phyloP scores from a whole-genome alignment of 2,797 vertebrate genomes.

The Gephyroberyx darwinii region DNA sequence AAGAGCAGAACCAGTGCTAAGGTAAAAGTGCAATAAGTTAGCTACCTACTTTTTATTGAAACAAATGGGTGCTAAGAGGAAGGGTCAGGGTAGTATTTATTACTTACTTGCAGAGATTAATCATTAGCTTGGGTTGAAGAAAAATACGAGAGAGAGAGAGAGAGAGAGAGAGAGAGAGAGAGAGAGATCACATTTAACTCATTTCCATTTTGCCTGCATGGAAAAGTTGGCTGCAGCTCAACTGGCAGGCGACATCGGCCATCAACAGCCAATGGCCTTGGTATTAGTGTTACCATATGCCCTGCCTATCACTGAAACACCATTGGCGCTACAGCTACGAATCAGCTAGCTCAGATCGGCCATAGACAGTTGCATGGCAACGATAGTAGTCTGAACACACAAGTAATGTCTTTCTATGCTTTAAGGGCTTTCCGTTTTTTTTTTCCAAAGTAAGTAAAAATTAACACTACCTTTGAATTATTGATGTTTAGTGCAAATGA shows the following conservation, averaged over 20 bases:
- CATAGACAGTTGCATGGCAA: background rate
- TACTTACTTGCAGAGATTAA: no score
- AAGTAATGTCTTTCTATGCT: background rate
- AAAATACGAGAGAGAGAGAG: no score
- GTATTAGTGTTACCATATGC: background rate
- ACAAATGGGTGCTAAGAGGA: no score
- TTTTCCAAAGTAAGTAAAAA: background rate
- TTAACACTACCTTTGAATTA: background rate
- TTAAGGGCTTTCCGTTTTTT: background rate
- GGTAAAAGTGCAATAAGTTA: no score
- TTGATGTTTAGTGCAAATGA: background rate
- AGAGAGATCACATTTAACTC: slow-evolving; percentile 28
- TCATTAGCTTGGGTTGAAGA: no score
- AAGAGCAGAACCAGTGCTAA: no score
- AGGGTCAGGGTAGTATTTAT: no score
- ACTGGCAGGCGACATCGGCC: slow-evolving; percentile 17
- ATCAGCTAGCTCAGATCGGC: background rate
- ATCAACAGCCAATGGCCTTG: slow-evolving; percentile 23
- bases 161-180: background rate
- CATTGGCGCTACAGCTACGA: slow-evolving; percentile 34
- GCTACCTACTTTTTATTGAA: no score
- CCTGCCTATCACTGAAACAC: slow-evolving; percentile 22
- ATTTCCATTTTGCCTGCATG: slow-evolving; percentile 34
- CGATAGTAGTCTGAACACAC: background rate
- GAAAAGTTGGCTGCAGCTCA: slow-evolving; percentile 36